Evolutionary conservation across 2,888 invertebrate species (phyloP), one percentile per base, ranked within the genome.

Genomic region (Nemapogon koenigi): DNA sequence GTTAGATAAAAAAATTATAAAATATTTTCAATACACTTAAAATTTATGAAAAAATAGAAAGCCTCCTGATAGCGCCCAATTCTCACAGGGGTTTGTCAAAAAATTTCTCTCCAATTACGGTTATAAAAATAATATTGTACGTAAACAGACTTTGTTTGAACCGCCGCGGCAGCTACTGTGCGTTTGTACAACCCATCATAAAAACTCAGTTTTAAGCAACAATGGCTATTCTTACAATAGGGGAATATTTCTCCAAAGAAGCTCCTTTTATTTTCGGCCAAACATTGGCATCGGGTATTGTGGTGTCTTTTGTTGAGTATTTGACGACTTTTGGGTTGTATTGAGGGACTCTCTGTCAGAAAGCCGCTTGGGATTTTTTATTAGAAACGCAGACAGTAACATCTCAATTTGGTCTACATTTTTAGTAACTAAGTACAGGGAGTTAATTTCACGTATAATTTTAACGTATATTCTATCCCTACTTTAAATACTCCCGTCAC

Each of bases 101-200:
- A 52, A 60, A 59, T 60, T 57, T 63, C 57, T 53, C 64, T 67
- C 26, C 66, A 67, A 75, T 75, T 70, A 69, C 69, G 41, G 68
- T 65, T 71, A 70, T 78, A 75, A 75, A 75, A 73, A 72, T 73
- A 66, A 78, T 76, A 70, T 68, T 71, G 66, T 64, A 68, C 55
- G 63, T 50, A 75, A 78, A 76, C 75, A 73, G 11, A 22, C 46
- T 36, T 43, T 45, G 67, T 75, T 76, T 75, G 71, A 72, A 53
- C 48, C 17, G 45, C 49, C 49, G 58, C 66, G 65, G 65, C 55
- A 48, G 76, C 76, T 76, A 76, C 76, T 69, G 75, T 57, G 60
- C 73, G 73, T 75, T 73, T 73, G 70, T 73, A 73, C 76, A 76
- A 75, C 63, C 59, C 62, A 46, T 41, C 35, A 39, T 41, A 31